A percentile compares a stretch with the other conserved stretches of the same genome.
Evolutionary conservation across 2,888 invertebrate species (phyloP).

Genomic region (Octodonta nipae): DNA sequence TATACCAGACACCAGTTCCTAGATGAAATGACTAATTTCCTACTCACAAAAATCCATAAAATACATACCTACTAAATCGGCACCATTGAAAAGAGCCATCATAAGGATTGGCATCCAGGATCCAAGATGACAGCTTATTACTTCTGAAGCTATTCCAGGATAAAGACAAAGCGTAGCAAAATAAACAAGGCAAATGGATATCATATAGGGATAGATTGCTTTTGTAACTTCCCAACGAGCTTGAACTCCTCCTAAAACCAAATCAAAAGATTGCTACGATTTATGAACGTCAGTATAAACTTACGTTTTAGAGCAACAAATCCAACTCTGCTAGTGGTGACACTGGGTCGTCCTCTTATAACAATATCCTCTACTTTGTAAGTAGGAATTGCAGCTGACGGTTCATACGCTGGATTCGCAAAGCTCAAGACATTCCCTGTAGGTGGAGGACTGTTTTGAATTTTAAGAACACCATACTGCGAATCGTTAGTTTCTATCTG

Average conservation of each 20-base stretch:
- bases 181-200: slow-evolving; percentile 75
- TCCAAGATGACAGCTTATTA: slow-evolving; percentile 66
- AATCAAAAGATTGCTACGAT: neutral
- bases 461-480: slow-evolving; percentile 62
- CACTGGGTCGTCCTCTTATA: slow-evolving; percentile 44
- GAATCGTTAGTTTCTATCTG: slow-evolving; percentile 52
- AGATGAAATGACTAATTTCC: neutral
- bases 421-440: slow-evolving; percentile 54
- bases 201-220: slow-evolving; percentile 80
- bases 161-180: slow-evolving; percentile 81
- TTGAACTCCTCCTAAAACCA: slow-evolving; percentile 48
- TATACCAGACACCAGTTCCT: neutral
- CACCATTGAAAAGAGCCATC: slow-evolving; percentile 78
- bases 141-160: slow-evolving; percentile 82
- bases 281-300: neutral
- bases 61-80: slow-evolving; percentile 60
- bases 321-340: slow-evolving; percentile 34
- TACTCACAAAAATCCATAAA: slow-evolving; percentile 8
- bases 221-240: slow-evolving; percentile 71
- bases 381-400: slow-evolving; percentile 47
- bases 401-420: slow-evolving; percentile 74
- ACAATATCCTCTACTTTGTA: slow-evolving; percentile 69
- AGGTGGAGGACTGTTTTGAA: slow-evolving; percentile 55
- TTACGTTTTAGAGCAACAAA: slow-evolving; percentile 42
- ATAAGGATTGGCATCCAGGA: slow-evolving; percentile 86